phyloP scores from a whole-genome alignment of 2,888 invertebrate species.

The Alsophila aescularia region DNA sequence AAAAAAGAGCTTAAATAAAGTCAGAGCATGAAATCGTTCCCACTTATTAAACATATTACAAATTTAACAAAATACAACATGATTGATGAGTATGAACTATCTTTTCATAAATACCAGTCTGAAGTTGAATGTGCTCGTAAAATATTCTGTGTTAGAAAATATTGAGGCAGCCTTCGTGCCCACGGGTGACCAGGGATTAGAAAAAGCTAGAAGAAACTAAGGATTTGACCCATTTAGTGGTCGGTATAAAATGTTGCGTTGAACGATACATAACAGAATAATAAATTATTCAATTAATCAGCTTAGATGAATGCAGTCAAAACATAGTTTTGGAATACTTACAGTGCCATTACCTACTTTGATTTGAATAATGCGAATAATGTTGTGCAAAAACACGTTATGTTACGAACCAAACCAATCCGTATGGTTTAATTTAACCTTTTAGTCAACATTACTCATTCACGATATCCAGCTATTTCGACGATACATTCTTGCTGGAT shows the following conservation, averaged over 20 bases:
- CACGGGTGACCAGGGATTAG: slow-evolving; percentile 1
- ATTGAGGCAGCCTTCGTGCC: slow-evolving; percentile 20
- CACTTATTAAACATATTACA: slow-evolving; percentile 25
- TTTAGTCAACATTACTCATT: background rate
- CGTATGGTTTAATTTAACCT: no score
- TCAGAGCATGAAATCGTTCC: slow-evolving; percentile 12
- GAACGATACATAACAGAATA: no score
- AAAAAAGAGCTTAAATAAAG: slow-evolving; percentile 8
- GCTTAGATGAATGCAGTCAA: no score
- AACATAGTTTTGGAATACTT: no score
- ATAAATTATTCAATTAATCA: no score
- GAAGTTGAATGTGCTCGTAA: slow-evolving; percentile 25
- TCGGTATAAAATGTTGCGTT: background rate
- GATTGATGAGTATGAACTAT: slow-evolving; percentile 21
- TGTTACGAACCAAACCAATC: no score
- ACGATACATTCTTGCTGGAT: background rate
- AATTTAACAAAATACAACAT: slow-evolving; percentile 28
- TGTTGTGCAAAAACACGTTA: no score
- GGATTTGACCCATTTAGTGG: background rate
- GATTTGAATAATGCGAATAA: no score
- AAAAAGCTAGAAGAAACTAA: slow-evolving; percentile 8
- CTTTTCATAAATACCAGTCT: slow-evolving; percentile 25
- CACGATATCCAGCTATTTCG: background rate
- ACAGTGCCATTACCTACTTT: no score
- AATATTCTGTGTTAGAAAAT: slow-evolving; percentile 34